Conservation (phyloP, 2,888 invertebrate genomes). For the Ennomos erosarius region DNA sequence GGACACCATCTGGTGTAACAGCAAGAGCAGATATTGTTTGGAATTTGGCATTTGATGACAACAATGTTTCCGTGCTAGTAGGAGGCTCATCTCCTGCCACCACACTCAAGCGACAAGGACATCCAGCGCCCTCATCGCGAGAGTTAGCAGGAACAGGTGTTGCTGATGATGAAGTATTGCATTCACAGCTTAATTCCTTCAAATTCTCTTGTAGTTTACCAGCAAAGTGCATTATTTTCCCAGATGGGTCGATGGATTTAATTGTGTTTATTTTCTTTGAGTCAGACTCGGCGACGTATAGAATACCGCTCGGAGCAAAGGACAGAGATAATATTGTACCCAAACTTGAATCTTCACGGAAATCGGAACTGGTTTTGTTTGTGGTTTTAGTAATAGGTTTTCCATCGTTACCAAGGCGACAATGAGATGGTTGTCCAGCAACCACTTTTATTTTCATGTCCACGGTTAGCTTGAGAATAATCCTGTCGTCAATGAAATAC, state of each 20-base stretch:
- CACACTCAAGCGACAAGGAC: conserved; percentile 80
- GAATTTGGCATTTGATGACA: conserved; percentile 96
- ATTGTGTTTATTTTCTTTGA: conserved; percentile 93
- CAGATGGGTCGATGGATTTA: conserved; percentile 94
- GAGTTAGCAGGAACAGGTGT: conserved; percentile 72
- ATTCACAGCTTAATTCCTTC: conserved; percentile 85
- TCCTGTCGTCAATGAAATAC: conserved; percentile 97
- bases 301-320: conserved; percentile 95
- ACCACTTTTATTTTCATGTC: conserved; percentile 97
- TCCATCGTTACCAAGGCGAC: conserved; percentile 87
- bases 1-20: conserved; percentile 97
- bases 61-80: conserved; percentile 92
- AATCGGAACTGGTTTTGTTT: conserved; percentile 79
- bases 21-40: conserved; percentile 95
- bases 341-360: conserved; percentile 88
- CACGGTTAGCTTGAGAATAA: conserved; percentile 95
- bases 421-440: conserved; percentile 97
- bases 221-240: conserved; percentile 95
- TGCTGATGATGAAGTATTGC: conserved; percentile 84
- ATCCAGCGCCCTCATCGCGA: conserved; percentile 76
- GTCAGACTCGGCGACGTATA: conserved; percentile 97
- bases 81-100: conserved; percentile 87
- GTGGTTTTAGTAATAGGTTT: conserved; percentile 69
- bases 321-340: conserved; percentile 95
- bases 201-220: conserved; percentile 91